A percentile compares a stretch with the other conserved stretches of the same genome.
These are phyloP conservation scores for Atethmia centrago DNA, from an alignment of 2,888 invertebrate genomes.

Conservation along the genomic window DNA sequence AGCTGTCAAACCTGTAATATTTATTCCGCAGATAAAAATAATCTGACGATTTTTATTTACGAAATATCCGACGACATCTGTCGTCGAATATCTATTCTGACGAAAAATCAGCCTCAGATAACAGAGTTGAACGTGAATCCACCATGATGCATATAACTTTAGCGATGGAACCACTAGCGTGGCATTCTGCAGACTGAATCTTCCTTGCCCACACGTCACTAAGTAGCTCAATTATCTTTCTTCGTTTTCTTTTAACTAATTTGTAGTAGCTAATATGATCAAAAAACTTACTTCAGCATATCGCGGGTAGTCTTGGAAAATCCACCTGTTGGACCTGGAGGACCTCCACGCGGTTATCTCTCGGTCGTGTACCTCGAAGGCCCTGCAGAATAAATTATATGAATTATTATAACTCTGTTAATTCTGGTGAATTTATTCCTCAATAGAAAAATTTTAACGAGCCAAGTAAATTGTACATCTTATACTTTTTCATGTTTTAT, in stretches of 20 bases:
- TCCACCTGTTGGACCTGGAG: slow-evolving; percentile 24
- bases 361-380: slow-evolving; percentile 41
- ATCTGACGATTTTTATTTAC: background rate
- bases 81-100: too few relatives aligned
- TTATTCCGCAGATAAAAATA: background rate
- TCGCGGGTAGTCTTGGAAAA: slow-evolving; percentile 51
- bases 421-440: background rate
- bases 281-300: slow-evolving; percentile 46
- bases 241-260: background rate
- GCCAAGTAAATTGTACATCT: background rate
- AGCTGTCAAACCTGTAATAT: background rate
- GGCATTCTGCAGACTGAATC: background rate
- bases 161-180: too few relatives aligned
- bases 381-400: slow-evolving; percentile 24
- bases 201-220: background rate
- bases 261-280: background rate
- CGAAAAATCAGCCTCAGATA: background rate
- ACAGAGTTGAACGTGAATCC: background rate
- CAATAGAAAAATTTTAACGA: background rate
- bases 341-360: slow-evolving; percentile 24
- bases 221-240: background rate
- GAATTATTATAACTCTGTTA: background rate
- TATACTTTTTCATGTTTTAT: background rate
- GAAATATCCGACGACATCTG: background rate
- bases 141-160: background rate